Evolutionary conservation across 2,797 vertebrate species (phyloP), one percentile per base, ranked within the genome.

Genomic region (Smutsia temminckii): DNA sequence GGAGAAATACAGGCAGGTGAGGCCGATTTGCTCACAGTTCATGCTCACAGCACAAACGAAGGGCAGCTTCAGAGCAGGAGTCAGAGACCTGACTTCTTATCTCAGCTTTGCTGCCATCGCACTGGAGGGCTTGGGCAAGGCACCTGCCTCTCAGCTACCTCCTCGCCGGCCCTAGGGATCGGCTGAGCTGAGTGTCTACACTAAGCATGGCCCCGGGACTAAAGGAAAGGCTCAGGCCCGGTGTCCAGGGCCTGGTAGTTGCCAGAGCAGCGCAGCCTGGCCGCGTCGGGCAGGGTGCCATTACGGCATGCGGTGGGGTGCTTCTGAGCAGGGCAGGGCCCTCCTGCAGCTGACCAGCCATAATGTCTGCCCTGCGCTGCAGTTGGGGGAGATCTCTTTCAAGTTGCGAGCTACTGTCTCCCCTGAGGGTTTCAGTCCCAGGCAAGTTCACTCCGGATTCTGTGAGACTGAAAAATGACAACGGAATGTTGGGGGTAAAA

Each of bases 201-300:
- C 25, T 25, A 59, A 69, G 11, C 29, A 40, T 21, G 68, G 13
- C 55, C 23, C 55, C 29, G 55, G 42, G 12, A 8, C 64, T 16
- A 51, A 57, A 85, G 57, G 59, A 46, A 57, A 63, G 40, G 25
- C 1, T 4, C 83, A 72, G 66, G 74, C 32, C 46, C 29, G 34
- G 32, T 53, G 13, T 55, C 27, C 8, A 3, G 1, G 6, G 37
- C 34, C 1, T 4, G 32, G 49, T 21, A 68, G 2, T 25, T 8
- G 27, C 34, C 25, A 27, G 66, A 1, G 32, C n/a, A 42, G 77
- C 20, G 23, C 34, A 18, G 34, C 29, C 46, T 7, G 23, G 21
- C 2, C 6, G 69, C 10, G 0, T 42, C 11, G 5, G 1, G 0
- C 7, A n/a, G 27, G 17, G 49, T 27, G 3, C 12, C 4, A 2